Evolutionary conservation across 2,888 invertebrate genomes (phyloP), one percentile per base, ranked within the genome.

Genomic region (Ophion ventricosus): DNA sequence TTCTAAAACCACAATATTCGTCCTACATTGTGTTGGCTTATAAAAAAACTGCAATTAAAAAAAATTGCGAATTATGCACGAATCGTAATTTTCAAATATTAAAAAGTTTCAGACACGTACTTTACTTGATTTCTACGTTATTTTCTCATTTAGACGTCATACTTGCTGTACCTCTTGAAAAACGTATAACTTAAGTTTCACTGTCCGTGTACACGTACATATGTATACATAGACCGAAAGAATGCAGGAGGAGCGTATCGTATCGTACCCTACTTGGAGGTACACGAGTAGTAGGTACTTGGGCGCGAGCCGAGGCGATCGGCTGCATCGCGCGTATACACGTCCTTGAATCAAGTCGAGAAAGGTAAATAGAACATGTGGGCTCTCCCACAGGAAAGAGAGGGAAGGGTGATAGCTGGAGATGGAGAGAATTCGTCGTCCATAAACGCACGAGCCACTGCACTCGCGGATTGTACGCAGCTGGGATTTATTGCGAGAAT

Each of bases 301-400:
- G 73, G 25, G 4, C 23, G 40, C 72, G 72, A 67, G 73, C 57
- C 49, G 73, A 73, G 63, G 69, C 78, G 82, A 78, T 82, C 69
- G 54, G 63, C 40, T 64, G 61, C 67, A 74, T 79, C 63, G 57
- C 61, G 57, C 61, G 35, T 29, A 40, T 57, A 66, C 29, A 56
- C 72, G 83, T 76, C 83, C 83, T 83, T 83, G 80, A 83, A 83
- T 73, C 66, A 40, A 73, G 73, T 73, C 80, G 83, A 40, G 83
- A 83, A 80, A 83, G 83, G 83, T 80, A 83, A 83, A 77, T 77
- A 80, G 76, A 83, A 76, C 80, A 80, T 70, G 75, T 83, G 83
- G 59, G 70, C 83, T 75, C 83, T 40, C 75, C 73, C 61, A 73
- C 61, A 59, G 8, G 61, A 61, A 43, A 61, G 14, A n/a, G n/a